Evolutionary conservation across 92 coral and sea anemone genomes (phyloP), one percentile per base, ranked within the genome.

Genomic region (Montipora capitata): DNA sequence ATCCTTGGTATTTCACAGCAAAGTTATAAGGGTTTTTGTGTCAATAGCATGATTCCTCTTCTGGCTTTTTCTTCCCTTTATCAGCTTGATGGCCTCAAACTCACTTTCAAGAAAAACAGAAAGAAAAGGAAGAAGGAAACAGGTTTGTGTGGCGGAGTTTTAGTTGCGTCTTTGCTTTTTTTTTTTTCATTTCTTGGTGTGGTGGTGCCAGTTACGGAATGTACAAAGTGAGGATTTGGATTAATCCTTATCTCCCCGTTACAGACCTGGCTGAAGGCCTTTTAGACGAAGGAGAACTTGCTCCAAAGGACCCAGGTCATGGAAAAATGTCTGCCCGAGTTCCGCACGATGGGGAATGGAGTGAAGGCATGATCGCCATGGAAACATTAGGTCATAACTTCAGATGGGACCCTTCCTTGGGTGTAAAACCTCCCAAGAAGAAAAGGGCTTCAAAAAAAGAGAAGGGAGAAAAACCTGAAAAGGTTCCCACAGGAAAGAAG

Each of bases 81-180:
- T 80, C 87, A 97, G 99, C 95, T 96, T 54, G 99, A 97, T 74
- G 99, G 99, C 41, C 82, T 97, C 52, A 97, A 97, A 80, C 94
- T 97, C 14, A 96, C 98, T 16, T 91, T 97, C 82, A 97, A 97
- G 88, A 97, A 97, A 79, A 96, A 97, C 86, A 89, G 96, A 74
- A 91, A 96, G 45, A 94, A 94, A 84, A 94, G 94, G 63, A 96
- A 95, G 70, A 97, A 93, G 76, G 99, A 97, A 42, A 96, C 91
- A 64, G 89, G 83, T 77, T 64, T 65, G 89, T 61, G 61, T 42
- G 40, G 3, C 2, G 5, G 16, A 16, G 42, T 10, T 17, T 4
- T 80, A 17, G 7, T 48, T 9, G 10, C 40, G n/a, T 40, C 39
- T 16, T 3, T 69, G 51, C 66, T 2, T 9, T 4, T 3, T 63